Percentiles rank a stretch among this genome's conserved stretches.
These are phyloP conservation scores for Chrysotoxum bicinctum DNA, from an alignment of 2,888 invertebrate genomes.

Conservation along the genomic window DNA sequence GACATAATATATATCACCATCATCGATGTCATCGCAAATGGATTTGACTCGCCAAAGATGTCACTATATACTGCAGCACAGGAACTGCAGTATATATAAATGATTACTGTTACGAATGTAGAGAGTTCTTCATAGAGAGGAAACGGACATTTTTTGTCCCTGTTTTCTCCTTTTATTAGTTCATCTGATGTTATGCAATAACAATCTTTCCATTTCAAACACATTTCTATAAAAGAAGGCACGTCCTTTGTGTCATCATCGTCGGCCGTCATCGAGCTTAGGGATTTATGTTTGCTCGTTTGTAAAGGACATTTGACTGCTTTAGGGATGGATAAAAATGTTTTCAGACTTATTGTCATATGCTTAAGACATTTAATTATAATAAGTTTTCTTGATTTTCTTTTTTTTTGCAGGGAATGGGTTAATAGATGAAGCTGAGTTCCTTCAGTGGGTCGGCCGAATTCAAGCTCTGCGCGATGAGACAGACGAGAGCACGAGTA, in stretches of 20 bases:
- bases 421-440: constrained; percentile 89
- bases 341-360: constrained; percentile 19
- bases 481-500: constrained; percentile 82
- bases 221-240: constrained; percentile 7
- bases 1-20: neutral
- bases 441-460: constrained; percentile 89
- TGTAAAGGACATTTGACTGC: constrained; percentile 4
- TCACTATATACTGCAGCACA: constrained; percentile 22
- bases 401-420: constrained; percentile 85
- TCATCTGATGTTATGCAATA: constrained; percentile 36
- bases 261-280: neutral
- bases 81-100: constrained; percentile 22
- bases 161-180: neutral
- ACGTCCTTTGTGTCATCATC: neutral
- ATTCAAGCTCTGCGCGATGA: constrained; percentile 87
- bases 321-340: constrained; percentile 1
- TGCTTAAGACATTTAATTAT: constrained; percentile 11
- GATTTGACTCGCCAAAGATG: constrained; percentile 52
- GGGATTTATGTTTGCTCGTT: constrained; percentile 11
- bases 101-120: constrained; percentile 21
- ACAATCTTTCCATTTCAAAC: constrained; percentile 28
- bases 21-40: constrained; percentile 39
- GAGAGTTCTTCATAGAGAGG: constrained; percentile 13
- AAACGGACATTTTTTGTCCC: neutral
- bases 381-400: constrained; percentile 16